Percentiles rank a stretch among this genome's conserved stretches.
Evolutionary conservation across 2,113 vertebrate genomes (phyloP).

Genomic region (Melanostigma gelatinosum): DNA sequence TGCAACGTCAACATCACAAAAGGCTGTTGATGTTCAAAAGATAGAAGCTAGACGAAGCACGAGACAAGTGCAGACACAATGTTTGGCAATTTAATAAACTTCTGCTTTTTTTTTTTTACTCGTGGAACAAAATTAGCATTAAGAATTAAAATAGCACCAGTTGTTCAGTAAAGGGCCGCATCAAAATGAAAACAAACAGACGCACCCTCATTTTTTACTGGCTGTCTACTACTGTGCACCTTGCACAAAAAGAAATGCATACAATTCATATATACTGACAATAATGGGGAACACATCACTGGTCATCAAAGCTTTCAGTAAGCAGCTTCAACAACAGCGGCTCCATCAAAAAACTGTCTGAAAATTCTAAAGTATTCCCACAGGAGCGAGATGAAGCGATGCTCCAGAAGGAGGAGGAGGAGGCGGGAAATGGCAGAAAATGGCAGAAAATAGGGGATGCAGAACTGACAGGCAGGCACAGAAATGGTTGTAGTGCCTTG

Average conservation of each 20-base stretch:
- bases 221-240: constrained; percentile 2
- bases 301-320: constrained; percentile 72
- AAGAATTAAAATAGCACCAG: background rate
- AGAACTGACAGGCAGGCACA: constrained; percentile 69
- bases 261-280: constrained; percentile 41
- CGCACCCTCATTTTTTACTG: constrained; percentile 32
- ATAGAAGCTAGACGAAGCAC: constrained; percentile 14
- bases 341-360: constrained; percentile 70
- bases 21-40: constrained; percentile 17
- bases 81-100: background rate
- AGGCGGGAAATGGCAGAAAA: constrained; percentile 46
- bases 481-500: constrained; percentile 56
- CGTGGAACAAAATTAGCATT: background rate
- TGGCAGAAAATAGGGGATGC: constrained; percentile 63
- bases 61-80: background rate
- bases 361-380: constrained; percentile 72
- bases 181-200: constrained; percentile 31
- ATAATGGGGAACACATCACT: constrained; percentile 53
- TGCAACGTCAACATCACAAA: constrained; percentile 48
- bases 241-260: constrained; percentile 4
- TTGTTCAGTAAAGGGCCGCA: background rate
- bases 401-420: constrained; percentile 52
- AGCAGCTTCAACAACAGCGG: constrained; percentile 59
- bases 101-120: background rate
- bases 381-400: constrained; percentile 66